Percentiles rank a stretch among this genome's conserved stretches.
Evolutionary conservation across 2,113 vertebrate genomes (phyloP).

Genomic region (Passer domesticus): DNA sequence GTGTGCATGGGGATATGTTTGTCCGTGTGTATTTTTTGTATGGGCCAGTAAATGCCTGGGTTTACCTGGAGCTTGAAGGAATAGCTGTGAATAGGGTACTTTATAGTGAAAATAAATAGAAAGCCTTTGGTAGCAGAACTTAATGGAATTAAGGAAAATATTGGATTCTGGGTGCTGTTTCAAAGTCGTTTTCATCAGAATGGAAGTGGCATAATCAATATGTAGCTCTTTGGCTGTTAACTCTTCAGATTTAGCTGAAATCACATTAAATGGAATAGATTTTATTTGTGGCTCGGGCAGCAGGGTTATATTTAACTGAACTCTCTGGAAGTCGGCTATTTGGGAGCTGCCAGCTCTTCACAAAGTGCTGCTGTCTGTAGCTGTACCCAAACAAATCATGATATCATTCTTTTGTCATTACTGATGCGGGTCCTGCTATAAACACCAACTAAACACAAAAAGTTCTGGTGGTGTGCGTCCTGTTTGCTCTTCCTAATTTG

Average conservation of each 20-base stretch:
- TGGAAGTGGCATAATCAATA: slow-evolving; percentile 40
- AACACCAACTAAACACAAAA: background rate
- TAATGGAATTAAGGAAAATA: background rate
- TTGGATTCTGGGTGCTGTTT: background rate
- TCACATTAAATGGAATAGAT: slow-evolving; percentile 32
- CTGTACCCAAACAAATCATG: background rate
- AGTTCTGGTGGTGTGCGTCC: background rate
- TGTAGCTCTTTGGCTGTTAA: slow-evolving; percentile 31
- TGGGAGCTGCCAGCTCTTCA: background rate
- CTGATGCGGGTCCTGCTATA: background rate
- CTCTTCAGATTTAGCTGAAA: slow-evolving; percentile 36
- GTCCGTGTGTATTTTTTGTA: background rate
- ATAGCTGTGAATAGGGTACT: background rate
- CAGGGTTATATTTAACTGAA: slow-evolving; percentile 24
- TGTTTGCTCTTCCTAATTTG: background rate
- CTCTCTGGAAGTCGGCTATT: slow-evolving; percentile 15
- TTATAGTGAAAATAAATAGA: background rate
- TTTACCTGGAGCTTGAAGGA: background rate
- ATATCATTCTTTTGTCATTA: background rate
- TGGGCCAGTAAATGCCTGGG: background rate
- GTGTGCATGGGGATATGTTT: background rate
- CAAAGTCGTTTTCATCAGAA: background rate
- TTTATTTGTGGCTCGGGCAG: background rate
- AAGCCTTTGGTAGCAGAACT: background rate
- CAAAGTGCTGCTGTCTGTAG: background rate